Base-by-base conservation (phyloP, 2,888 invertebrate species). In the Erannis defoliaria region DNA sequence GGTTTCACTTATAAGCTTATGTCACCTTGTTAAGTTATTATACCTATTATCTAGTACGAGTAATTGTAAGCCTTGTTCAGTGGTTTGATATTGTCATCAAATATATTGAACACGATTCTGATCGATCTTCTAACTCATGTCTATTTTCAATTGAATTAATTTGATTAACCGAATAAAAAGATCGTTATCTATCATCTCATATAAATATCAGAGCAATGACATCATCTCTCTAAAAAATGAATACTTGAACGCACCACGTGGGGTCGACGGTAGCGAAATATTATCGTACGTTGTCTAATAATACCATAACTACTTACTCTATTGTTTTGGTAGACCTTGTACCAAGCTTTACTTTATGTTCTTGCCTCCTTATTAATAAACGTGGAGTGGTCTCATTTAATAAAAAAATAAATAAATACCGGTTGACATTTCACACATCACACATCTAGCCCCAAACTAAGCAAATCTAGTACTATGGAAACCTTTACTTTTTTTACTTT, bases 191-290 rank as follows among this genome's bases (percentile, higher is more conserved):
- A 55, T 45, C 55, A 23, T 35, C 33, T 62, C 33, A 62, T 66
- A 64, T 62, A 53, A 65, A 64, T 63, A 64, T 61, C 38, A 64
- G 59, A 57, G 21, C 23, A 53, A 66, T 70, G 66, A 68, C 46
- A 70, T 70, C 68, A 68, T 54, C 56, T 43, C 6, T 29, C 29
- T 23, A 59, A 67, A 62, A 61, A 56, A 37, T 38, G n/a, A 26
- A 37, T 40, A 43, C 46, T 38, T 43, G 43, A 56, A 38, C 21
- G 23, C 23, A 21, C 62, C 66, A 61, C 60, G 53, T 60, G 70
- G 46, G 53, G 64, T 56, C 50, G 45, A 49, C 59, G 23, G 64
- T 62, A 64, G 63, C 66, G 33, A 54, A 60, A 66, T 58, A 62
- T 55, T 43, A 46, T 55, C 21, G 21, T 33, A 23, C 16, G 16